Conservation (phyloP, 37 sponge, comb jelly and placozoan species). For the Petrosia ficiformis region DNA sequence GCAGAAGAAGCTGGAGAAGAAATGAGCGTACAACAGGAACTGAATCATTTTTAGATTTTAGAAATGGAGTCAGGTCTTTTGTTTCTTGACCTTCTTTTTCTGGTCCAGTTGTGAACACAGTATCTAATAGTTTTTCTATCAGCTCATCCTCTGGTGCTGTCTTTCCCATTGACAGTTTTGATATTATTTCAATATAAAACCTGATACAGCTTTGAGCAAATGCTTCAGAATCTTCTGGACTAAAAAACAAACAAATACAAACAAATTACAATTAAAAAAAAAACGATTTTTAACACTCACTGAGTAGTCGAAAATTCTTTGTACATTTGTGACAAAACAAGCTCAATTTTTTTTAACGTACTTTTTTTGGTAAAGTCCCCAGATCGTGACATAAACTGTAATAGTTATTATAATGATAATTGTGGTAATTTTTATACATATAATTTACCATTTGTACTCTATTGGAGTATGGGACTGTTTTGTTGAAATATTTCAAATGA, state of each 20-base stretch:
- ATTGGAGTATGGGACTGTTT: not conserved
- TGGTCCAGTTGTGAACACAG: constrained; percentile 20
- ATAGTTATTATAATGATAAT: not conserved
- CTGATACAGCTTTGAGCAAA: constrained; percentile 10
- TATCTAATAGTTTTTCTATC: constrained; percentile 44
- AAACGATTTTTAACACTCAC: not conserved
- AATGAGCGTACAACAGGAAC: constrained; percentile 53
- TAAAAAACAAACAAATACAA: not conserved
- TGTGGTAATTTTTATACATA: not conserved
- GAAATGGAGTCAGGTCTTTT: constrained; percentile 41
- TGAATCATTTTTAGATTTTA: constrained; percentile 19
- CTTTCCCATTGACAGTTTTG: constrained; percentile 54
- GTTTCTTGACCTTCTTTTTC: constrained; percentile 7
- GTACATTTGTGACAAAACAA: not conserved
- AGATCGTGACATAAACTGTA: not conserved
- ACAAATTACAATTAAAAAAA: not conserved
- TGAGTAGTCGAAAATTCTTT: not conserved
- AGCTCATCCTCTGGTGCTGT: constrained; percentile 35
- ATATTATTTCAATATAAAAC: constrained; percentile 56
- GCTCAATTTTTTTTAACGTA: not conserved
- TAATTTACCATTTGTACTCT: not conserved
- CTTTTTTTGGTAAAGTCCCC: not conserved
- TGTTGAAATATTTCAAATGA: not conserved
- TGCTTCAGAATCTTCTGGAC: not conserved
- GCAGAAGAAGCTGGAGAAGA: constrained; percentile 51